phyloP scores from a whole-genome alignment of 1,140 invertebrate species.

The Araneus ventricosus region DNA sequence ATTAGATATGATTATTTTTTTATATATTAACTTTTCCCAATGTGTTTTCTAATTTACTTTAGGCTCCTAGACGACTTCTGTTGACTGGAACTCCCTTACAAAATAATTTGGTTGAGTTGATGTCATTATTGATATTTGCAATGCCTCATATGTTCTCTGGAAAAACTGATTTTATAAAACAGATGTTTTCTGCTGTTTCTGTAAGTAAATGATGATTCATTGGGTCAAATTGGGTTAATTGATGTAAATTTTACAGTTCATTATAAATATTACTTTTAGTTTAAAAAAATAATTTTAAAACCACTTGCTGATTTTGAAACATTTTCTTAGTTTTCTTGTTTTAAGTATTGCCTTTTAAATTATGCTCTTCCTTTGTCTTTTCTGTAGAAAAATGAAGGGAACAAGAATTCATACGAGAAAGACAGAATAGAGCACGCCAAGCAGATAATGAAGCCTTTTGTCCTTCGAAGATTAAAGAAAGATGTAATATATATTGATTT shows the following conservation, averaged over 20 bases:
- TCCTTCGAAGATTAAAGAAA: slow-evolving; percentile 92
- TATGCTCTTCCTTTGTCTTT: slow-evolving; percentile 63
- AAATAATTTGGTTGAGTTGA: slow-evolving; percentile 96
- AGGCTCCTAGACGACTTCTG: slow-evolving; percentile 89
- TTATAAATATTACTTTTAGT: too few species aligned
- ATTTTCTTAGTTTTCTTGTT: neutral
- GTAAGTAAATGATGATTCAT: slow-evolving; percentile 68
- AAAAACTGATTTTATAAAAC: slow-evolving; percentile 92
- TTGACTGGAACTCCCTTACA: slow-evolving; percentile 96
- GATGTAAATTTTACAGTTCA: too few species aligned
- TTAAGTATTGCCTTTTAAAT: neutral
- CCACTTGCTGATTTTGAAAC: too few species aligned
- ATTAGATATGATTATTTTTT: neutral
- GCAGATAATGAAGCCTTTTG: slow-evolving; percentile 96
- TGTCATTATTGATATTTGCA: slow-evolving; percentile 96
- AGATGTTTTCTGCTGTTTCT: slow-evolving; percentile 85
- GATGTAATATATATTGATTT: slow-evolving; percentile 80
- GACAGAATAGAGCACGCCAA: slow-evolving; percentile 95
- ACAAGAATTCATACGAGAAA: slow-evolving; percentile 86
- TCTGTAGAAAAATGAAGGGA: slow-evolving; percentile 79
- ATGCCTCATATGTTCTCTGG: slow-evolving; percentile 96
- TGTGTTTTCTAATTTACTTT: slow-evolving; percentile 47
- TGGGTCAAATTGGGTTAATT: too few species aligned
- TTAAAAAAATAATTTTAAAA: too few species aligned
- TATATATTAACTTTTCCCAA: neutral